Evolutionary conservation across 1,140 invertebrate genomes (phyloP).

Genomic region (Stratiolaelaps scimitus): DNA sequence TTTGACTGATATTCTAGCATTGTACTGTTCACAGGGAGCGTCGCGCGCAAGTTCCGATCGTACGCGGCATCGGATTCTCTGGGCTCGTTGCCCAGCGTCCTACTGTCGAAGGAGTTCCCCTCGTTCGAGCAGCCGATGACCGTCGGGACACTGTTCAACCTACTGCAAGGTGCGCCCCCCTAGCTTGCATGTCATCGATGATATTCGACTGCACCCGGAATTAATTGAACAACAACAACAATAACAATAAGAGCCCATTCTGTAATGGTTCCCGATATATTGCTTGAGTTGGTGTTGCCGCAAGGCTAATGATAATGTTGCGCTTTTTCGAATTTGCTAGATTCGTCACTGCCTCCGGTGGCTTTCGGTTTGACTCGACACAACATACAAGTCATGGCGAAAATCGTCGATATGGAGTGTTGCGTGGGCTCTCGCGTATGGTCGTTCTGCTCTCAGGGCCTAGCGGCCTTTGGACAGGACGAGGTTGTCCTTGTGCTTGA

Average conservation of each 20-base stretch:
- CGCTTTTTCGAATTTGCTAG: neutral
- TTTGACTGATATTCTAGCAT: too few relatives aligned
- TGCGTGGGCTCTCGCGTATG: constrained; percentile 65
- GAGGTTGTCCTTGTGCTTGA: constrained; percentile 69
- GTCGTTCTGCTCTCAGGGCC: constrained; percentile 63
- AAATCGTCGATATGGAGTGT: constrained; percentile 49
- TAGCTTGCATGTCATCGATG: too few relatives aligned
- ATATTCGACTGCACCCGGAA: too few relatives aligned
- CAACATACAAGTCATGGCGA: constrained; percentile 1
- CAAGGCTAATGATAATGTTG: too few relatives aligned
- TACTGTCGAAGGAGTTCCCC: constrained; percentile 8
- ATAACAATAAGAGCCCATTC: too few relatives aligned
- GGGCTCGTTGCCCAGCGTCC: constrained; percentile 12
- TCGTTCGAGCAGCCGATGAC: constrained; percentile 15
- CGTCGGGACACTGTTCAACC: constrained; percentile 26
- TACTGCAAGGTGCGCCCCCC: constrained; percentile 1
- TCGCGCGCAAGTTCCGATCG: neutral
- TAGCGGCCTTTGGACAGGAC: constrained; percentile 69
- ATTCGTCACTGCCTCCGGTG: constrained; percentile 19
- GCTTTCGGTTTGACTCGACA: constrained; percentile 13
- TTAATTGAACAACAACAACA: neutral
- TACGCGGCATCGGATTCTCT: constrained; percentile 28
- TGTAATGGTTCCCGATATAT: too few relatives aligned
- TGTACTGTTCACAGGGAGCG: neutral
- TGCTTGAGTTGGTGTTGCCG: too few relatives aligned